Evolutionary conservation across 2,113 vertebrate genomes (phyloP).

Genomic region (Peucedramus taeniatus): DNA sequence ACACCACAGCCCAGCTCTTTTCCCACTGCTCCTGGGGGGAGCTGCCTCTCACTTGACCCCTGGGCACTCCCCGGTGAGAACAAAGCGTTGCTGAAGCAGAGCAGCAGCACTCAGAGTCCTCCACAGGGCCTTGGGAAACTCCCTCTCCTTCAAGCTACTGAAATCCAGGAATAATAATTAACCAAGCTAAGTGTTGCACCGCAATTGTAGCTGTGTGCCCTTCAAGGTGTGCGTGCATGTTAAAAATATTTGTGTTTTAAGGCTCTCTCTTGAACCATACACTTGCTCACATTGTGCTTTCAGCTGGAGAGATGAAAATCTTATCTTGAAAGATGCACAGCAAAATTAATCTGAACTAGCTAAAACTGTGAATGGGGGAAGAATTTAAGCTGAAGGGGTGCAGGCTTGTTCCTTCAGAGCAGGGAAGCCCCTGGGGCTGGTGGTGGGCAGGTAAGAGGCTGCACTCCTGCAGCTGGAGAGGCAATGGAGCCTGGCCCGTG

Average conservation of each 20-base stretch:
- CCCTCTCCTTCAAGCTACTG: slow-evolving; percentile 30
- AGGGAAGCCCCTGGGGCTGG: background rate
- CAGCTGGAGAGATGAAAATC: background rate
- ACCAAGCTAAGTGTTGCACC: background rate
- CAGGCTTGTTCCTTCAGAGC: background rate
- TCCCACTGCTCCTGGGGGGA: rapidly evolving
- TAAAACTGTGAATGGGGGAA: background rate
- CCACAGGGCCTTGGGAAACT: background rate
- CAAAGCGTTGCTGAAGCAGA: rapidly evolving
- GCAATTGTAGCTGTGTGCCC: background rate
- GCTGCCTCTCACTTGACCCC: background rate
- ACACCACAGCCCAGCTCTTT: rapidly evolving
- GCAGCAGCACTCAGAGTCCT: background rate
- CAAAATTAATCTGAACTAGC: background rate
- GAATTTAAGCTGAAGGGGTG: background rate
- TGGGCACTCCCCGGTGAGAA: background rate
- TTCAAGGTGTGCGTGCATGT: background rate
- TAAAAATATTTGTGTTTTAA: slow-evolving; percentile 1
- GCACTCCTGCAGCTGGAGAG: background rate
- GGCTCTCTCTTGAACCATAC: background rate
- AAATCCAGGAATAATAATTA: slow-evolving; percentile 52
- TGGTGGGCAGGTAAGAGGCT: background rate
- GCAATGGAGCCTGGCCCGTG: rapidly evolving
- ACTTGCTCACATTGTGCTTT: background rate
- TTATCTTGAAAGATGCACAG: background rate